Percentiles rank a stretch among this genome's conserved stretches.
These are phyloP conservation scores for Lasioglossum leucozonium DNA, from an alignment of 2,888 invertebrate genomes.

Conservation along the genomic window DNA sequence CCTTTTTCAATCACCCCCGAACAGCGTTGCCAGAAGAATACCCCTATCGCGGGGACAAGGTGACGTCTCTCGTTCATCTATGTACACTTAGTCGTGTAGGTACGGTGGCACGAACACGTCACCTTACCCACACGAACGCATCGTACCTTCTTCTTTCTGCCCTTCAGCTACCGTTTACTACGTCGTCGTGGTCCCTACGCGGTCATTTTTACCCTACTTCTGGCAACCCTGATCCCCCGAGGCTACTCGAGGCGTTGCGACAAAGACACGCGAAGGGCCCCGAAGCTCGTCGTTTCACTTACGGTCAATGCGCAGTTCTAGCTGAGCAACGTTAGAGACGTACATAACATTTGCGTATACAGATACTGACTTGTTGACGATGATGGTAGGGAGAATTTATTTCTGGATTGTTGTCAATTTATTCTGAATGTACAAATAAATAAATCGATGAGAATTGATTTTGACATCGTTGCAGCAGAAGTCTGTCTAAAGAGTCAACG, in stretches of 20 bases:
- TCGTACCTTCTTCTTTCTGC: not conserved
- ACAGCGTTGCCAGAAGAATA: constrained; percentile 2
- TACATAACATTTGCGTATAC: not conserved
- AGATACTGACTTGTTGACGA: not conserved
- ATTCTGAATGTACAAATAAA: not conserved
- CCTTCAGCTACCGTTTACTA: not conserved
- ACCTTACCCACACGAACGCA: constrained; percentile 6
- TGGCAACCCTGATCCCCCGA: constrained; percentile 1
- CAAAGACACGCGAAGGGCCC: constrained; percentile 11
- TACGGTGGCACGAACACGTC: not conserved
- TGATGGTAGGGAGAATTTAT: not conserved
- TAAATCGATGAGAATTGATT: not conserved
- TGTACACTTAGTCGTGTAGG: not conserved
- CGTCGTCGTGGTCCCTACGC: constrained; percentile 6
- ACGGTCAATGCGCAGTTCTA: not conserved
- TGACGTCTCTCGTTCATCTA: constrained; percentile 2
- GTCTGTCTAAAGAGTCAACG: not conserved
- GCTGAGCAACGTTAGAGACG: not conserved
- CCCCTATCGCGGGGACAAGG: not conserved
- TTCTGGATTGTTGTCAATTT: not conserved
- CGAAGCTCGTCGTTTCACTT: not conserved
- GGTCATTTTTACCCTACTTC: not conserved
- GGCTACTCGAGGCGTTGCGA: not conserved
- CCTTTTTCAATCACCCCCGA: not conserved
- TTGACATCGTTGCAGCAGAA: too few species aligned